Conservation (phyloP, 2,888 invertebrate genomes). For the Sylvicola cinctus region DNA sequence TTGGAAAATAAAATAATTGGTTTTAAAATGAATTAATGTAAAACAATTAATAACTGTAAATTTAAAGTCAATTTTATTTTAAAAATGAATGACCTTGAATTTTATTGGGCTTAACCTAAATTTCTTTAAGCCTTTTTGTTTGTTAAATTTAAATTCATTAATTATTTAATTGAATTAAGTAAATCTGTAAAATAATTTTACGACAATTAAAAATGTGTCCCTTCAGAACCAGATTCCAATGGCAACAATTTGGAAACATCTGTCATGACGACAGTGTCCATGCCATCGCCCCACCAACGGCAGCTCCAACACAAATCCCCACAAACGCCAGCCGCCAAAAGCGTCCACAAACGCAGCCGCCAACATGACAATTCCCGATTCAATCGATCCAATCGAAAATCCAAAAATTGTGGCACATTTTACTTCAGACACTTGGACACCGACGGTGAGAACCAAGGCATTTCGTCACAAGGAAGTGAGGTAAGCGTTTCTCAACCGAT, state of each 20-base stretch:
- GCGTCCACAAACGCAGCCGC: slow-evolving; percentile 22
- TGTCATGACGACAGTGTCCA: too few species aligned
- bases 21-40: too few species aligned
- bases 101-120: too few species aligned
- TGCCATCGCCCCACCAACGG: background rate
- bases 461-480: slow-evolving; percentile 25
- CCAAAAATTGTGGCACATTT: slow-evolving; percentile 64
- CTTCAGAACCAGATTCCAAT: slow-evolving; percentile 2
- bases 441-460: slow-evolving; percentile 47
- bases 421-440: slow-evolving; percentile 76
- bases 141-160: too few species aligned
- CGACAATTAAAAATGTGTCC: background rate
- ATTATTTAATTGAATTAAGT: too few species aligned
- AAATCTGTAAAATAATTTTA: too few species aligned
- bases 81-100: too few species aligned
- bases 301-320: background rate
- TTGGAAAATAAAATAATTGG: too few species aligned
- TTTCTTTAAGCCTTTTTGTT: too few species aligned
- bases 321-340: background rate
- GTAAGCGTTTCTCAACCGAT: slow-evolving; percentile 17
- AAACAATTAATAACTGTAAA: too few species aligned
- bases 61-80: too few species aligned
- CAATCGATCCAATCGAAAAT: slow-evolving; percentile 53
- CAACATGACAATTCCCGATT: slow-evolving; percentile 37
- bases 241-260: slow-evolving; percentile 1